These are phyloP conservation scores for Cephalopterus ornatus DNA, from an alignment of 2,113 vertebrate genomes.

Conservation along the genomic window DNA sequence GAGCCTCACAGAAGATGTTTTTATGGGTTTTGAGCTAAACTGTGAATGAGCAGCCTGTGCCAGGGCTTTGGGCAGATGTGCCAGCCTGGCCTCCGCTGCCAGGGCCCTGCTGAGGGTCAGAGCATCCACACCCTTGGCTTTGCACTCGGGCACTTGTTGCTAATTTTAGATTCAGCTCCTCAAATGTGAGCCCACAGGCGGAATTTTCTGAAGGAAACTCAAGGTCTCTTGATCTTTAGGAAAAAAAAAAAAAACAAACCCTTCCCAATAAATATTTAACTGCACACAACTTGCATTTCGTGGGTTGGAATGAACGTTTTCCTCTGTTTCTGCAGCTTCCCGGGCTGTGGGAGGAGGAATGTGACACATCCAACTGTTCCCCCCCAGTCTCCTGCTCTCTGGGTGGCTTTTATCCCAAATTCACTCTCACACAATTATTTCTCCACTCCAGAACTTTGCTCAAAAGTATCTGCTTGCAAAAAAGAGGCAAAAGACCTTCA, in stretches of 20 bases:
- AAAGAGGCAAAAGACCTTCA: background rate
- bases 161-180: background rate
- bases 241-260: background rate
- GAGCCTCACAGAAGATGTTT: background rate
- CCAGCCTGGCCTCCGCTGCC: background rate
- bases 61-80: background rate
- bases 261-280: background rate
- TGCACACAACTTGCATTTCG: background rate
- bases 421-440: background rate
- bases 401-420: background rate
- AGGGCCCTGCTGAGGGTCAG: background rate
- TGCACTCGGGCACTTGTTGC: background rate
- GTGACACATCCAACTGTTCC: accelerated
- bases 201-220: background rate
- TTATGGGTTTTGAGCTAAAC: background rate
- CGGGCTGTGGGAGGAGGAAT: background rate
- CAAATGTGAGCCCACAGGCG: background rate
- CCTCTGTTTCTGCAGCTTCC: background rate
- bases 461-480: background rate
- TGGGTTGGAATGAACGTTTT: background rate
- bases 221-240: background rate
- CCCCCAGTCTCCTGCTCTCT: background rate
- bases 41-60: background rate
- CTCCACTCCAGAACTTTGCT: background rate
- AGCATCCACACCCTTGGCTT: background rate